A percentile compares a stretch with the other conserved stretches of the same genome.
Evolutionary conservation across 2,113 vertebrate genomes (phyloP).

Genomic region (Dasyornis broadbenti): DNA sequence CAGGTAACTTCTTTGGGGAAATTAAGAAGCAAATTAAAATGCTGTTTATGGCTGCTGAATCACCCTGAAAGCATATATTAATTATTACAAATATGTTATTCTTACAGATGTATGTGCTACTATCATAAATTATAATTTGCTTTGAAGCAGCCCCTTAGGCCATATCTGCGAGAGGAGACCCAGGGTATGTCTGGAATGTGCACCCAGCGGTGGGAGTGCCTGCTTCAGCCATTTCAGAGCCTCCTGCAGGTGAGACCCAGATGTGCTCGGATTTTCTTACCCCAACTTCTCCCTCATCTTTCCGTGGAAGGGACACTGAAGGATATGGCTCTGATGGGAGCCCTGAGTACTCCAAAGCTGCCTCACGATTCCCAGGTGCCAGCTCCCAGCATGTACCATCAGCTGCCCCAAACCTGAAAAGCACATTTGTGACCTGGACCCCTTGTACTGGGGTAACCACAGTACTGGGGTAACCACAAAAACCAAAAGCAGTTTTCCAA

Average conservation of each 20-base stretch:
- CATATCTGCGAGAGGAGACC: background rate
- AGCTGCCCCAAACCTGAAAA: background rate
- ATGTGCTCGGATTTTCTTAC: background rate
- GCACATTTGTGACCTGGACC: background rate
- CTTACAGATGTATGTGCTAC: background rate
- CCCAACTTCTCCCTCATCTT: background rate
- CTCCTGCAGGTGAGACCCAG: background rate
- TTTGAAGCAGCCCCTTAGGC: background rate
- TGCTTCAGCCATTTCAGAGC: background rate
- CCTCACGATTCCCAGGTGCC: background rate
- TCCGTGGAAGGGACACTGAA: background rate
- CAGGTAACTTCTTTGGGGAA: background rate
- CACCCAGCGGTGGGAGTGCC: rapidly evolving
- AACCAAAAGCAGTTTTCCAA: background rate
- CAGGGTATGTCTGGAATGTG: background rate
- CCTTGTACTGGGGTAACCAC: background rate
- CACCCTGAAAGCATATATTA: background rate
- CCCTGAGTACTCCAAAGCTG: background rate
- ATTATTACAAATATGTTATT: background rate
- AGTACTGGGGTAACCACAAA: too few species aligned
- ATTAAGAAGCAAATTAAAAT: slow-evolving; percentile 13
- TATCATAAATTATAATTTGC: background rate
- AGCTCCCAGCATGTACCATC: rapidly evolving
- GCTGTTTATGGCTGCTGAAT: background rate
- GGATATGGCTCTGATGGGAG: background rate